Evolutionary conservation across 2,113 vertebrate genomes (phyloP).

Genomic region (Myodes glareolus): DNA sequence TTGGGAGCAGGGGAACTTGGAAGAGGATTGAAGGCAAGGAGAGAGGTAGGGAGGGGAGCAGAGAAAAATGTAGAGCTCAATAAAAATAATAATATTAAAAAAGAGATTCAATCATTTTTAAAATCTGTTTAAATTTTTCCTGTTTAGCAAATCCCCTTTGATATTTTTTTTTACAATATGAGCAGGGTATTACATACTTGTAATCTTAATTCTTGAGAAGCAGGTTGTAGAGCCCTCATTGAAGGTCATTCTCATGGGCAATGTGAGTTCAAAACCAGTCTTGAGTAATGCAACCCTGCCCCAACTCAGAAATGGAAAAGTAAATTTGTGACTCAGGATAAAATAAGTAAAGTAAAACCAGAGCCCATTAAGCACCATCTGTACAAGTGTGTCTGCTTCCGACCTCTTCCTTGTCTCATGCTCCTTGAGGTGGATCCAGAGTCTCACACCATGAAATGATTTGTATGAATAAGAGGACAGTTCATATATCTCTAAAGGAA

Average conservation of each 20-base stretch:
- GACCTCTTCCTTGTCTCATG: background rate
- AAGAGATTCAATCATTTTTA: background rate
- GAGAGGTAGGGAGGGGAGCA: too few relatives aligned
- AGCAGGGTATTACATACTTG: background rate
- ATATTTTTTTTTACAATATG: background rate
- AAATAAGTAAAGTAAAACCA: background rate
- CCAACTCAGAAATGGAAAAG: background rate
- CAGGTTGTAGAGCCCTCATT: background rate
- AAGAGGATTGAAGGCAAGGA: too few relatives aligned
- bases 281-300: background rate
- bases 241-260: background rate
- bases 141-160: background rate
- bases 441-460: background rate
- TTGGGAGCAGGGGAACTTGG: too few relatives aligned
- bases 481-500: background rate
- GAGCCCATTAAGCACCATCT: background rate
- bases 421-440: background rate
- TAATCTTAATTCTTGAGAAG: background rate
- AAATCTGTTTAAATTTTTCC: background rate
- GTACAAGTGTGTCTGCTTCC: background rate
- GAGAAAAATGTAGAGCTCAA: too few relatives aligned
- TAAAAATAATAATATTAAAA: too few relatives aligned
- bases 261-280: background rate
- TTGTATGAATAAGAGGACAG: conserved; percentile 16
- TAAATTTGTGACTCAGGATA: background rate